Conservation (phyloP, 2,113 vertebrate species). For the Monarcha castaneiventris region DNA sequence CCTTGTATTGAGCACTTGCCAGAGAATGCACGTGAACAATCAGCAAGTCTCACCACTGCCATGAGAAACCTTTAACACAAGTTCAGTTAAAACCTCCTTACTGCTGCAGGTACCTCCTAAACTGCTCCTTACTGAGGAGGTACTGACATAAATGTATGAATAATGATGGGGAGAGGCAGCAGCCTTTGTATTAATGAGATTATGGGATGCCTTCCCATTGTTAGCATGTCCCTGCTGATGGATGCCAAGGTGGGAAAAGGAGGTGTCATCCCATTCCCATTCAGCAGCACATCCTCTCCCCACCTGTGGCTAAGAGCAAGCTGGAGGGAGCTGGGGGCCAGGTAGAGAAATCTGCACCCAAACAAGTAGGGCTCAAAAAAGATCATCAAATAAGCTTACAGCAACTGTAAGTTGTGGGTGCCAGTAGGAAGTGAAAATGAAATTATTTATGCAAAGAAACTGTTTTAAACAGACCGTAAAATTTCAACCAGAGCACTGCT, state of each 20-base stretch:
- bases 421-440: neutral
- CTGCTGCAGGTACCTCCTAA: neutral
- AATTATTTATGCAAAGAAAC: neutral
- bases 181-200: neutral
- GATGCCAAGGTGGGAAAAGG: neutral
- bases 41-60: neutral
- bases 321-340: neutral
- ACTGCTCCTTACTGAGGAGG: neutral
- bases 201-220: neutral
- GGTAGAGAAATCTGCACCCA: neutral
- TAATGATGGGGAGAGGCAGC: neutral
- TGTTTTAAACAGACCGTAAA: neutral
- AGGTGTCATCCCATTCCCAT: fast-evolving
- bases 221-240: neutral
- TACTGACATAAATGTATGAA: neutral
- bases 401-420: neutral
- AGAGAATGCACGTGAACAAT: fast-evolving
- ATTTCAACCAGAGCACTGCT: neutral
- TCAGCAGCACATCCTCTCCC: neutral
- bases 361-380: neutral
- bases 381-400: neutral
- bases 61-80: neutral
- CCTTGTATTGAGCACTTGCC: neutral
- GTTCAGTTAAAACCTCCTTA: neutral
- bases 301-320: neutral